Base-by-base conservation (phyloP, 2,888 invertebrate species). In the Pimpla rufipes region DNA sequence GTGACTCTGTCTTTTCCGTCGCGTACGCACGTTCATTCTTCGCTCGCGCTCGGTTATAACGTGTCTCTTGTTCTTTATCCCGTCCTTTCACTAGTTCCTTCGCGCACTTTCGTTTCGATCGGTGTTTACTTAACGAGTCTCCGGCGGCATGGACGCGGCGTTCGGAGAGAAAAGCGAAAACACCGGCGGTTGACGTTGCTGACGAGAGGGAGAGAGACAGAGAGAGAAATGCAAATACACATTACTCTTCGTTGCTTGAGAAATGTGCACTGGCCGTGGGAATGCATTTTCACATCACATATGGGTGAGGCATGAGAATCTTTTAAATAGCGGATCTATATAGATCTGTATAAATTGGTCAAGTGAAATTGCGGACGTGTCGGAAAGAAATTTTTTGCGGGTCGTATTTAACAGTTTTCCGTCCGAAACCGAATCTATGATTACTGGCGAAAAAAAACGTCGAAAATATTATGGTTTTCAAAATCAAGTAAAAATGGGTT, bases 1-100 rank as follows among this genome's bases (percentile, higher is more conserved):
- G 81, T 85, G 81, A 85, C 79, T 84, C 87, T 67, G 86, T 81
- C 77, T 73, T 77, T 81, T 57, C 40, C 73, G 67, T 59, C 66
- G 67, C 59, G 29, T 59, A 21, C 59, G 73, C 18, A 57, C 71
- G 66, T 47, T 73, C 35, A 66, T 66, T 73, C 57, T 79, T 57
- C 57, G 35, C 23, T 52, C 8, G 16, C 64, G 16, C 42, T 50
- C 76, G 11, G 76, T 13, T 37, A 66, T 23, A n/a, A 5, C 40
- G 57, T 37, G 16, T 37, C 16, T 35, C 45, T 40, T 57, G 57
- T 59, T 67, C 79, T 67, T 74, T 67, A 79, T 79, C 64, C 57
- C 42, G 21, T 64, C 47, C 18, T 62, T 40, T 18, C 62, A 23
- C 68, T 57, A 23, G 40, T 70, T 78, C 45, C 42, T 42, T 64